A percentile compares a stretch with the other conserved stretches of the same genome.
Conservation (phyloP, 64 coral and sea anemone genomes). For the Porites australiensis region DNA sequence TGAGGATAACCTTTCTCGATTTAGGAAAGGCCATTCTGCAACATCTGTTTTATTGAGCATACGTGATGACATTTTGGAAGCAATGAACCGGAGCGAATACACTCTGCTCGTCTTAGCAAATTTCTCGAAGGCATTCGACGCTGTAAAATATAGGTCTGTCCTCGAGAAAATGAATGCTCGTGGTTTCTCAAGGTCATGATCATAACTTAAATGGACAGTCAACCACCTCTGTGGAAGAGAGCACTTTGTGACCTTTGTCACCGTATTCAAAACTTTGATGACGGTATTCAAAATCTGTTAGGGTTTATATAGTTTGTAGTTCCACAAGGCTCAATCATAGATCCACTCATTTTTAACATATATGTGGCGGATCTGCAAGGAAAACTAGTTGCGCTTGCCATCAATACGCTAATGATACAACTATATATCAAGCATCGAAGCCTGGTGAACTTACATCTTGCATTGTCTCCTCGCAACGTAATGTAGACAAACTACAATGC, state of each 20-base stretch:
- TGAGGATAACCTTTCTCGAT: too few species aligned
- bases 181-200: conserved; percentile 4
- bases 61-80: conserved; percentile 1
- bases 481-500: neutral
- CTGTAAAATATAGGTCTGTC: neutral
- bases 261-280: conserved; percentile 15
- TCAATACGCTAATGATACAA: too few species aligned
- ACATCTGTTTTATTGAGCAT: neutral
- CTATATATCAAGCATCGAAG: neutral
- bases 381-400: too few species aligned
- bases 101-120: conserved; percentile 12
- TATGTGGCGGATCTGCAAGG: neutral
- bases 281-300: neutral
- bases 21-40: too few species aligned
- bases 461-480: neutral
- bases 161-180: neutral
- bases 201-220: neutral
- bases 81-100: conserved; percentile 12
- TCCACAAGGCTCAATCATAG: conserved; percentile 14
- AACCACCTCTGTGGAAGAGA: conserved; percentile 5
- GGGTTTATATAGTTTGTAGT: neutral
- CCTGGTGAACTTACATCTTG: conserved; percentile 20
- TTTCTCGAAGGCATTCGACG: conserved; percentile 10
- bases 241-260: neutral
- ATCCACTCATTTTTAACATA: conserved; percentile 7